A percentile compares a stretch with the other conserved stretches of the same genome.
Conservation (phyloP, 2,113 vertebrate genomes). For the Odocoileus hemionus region DNA sequence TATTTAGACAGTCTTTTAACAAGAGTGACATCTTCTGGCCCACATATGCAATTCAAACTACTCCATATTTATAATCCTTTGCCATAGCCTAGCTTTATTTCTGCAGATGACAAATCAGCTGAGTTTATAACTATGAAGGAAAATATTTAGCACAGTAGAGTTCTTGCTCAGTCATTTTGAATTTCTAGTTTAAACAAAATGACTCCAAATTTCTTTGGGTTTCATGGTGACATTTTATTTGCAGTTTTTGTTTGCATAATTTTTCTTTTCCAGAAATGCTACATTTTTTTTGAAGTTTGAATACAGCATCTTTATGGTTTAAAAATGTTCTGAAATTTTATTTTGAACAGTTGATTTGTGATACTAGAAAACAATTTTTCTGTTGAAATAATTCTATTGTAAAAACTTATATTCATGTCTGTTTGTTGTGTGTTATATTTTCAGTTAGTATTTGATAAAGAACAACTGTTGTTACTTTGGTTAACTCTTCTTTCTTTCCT, state of each 20-base stretch:
- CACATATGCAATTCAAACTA: neutral
- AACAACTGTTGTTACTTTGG: neutral
- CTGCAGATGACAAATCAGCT: neutral
- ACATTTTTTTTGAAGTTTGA: neutral
- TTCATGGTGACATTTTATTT: neutral
- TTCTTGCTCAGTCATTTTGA: neutral
- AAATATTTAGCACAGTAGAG: neutral
- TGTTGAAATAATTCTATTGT: neutral
- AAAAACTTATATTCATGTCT: neutral
- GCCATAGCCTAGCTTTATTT: neutral
- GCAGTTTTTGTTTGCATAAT: neutral
- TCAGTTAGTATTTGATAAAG: neutral
- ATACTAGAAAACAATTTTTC: neutral
- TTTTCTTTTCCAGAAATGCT: neutral
- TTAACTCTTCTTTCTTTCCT: neutral
- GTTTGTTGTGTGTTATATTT: neutral
- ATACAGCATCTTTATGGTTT: neutral
- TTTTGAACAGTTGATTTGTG: neutral
- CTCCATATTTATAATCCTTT: neutral
- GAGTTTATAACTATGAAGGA: neutral
- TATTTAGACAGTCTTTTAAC: conserved; percentile 61
- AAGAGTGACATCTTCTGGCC: conserved; percentile 77
- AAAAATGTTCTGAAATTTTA: neutral
- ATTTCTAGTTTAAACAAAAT: conserved; percentile 5
- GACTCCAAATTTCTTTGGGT: neutral